phyloP scores from a whole-genome alignment of 2,888 invertebrate species.

The Luffia ferchaultella region DNA sequence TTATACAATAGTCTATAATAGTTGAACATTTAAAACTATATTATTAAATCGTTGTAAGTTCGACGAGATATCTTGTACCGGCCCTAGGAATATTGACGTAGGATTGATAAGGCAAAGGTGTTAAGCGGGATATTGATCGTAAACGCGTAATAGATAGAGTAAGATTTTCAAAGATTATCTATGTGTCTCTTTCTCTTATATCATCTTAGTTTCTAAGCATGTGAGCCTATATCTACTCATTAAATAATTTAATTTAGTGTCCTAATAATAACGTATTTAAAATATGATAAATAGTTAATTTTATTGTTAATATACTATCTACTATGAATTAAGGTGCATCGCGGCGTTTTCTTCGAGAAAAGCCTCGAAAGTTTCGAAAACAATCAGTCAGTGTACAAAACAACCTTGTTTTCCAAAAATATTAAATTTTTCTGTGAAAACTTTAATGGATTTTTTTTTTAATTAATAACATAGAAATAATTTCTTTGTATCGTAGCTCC shows the following conservation, averaged over 20 bases:
- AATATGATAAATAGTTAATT: slow-evolving; percentile 10
- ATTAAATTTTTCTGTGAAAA: too few species aligned
- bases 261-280: slow-evolving; percentile 19
- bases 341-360: too few species aligned
- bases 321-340: too few species aligned
- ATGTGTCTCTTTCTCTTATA: slow-evolving; percentile 55
- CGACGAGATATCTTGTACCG: slow-evolving; percentile 48
- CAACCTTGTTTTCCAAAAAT: too few species aligned
- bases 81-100: slow-evolving; percentile 56
- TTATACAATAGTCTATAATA: slow-evolving; percentile 44
- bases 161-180: slow-evolving; percentile 56
- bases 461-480: too few species aligned
- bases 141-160: slow-evolving; percentile 37
- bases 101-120: slow-evolving; percentile 44
- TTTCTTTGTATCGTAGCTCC: too few species aligned
- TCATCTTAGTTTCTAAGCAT: slow-evolving; percentile 47
- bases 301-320: slow-evolving; percentile 5
- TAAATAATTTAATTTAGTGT: not conserved
- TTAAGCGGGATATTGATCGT: slow-evolving; percentile 31
- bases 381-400: too few species aligned
- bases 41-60: slow-evolving; percentile 51
- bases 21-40: slow-evolving; percentile 50
- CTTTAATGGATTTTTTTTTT: too few species aligned
- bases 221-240: slow-evolving; percentile 19
- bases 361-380: too few species aligned